Evolutionary conservation across 1,140 invertebrate genomes (phyloP).

Genomic region (Conopomorpha cramerella): DNA sequence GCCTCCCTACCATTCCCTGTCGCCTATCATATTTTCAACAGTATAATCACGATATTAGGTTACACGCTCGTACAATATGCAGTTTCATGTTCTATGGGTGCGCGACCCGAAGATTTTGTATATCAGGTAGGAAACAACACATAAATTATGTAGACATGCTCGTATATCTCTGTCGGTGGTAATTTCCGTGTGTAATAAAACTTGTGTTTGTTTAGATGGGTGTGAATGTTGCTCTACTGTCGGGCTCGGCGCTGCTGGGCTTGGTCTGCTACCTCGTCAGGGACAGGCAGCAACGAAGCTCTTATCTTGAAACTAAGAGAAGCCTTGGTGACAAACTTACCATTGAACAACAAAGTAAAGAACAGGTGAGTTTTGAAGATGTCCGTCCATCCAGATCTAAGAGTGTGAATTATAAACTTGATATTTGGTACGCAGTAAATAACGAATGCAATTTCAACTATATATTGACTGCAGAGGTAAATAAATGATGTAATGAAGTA

Average conservation of each 20-base stretch:
- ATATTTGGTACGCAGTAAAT: too few relatives aligned
- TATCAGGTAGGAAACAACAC: constrained; percentile 61
- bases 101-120: constrained; percentile 44
- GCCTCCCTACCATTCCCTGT: constrained; percentile 79
- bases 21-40: constrained; percentile 45
- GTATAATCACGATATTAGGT: constrained; percentile 23
- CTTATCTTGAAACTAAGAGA: constrained; percentile 89
- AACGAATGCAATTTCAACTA: too few relatives aligned
- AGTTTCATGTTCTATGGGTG: constrained; percentile 25
- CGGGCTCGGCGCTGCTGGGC: constrained; percentile 75
- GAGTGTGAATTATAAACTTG: neutral
- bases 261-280: constrained; percentile 79
- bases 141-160: too few relatives aligned
- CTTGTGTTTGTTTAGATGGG: neutral
- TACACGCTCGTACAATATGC: constrained; percentile 43
- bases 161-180: too few relatives aligned
- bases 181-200: too few relatives aligned
- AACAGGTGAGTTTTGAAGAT: constrained; percentile 73
- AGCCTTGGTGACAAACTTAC: constrained; percentile 89
- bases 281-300: constrained; percentile 84
- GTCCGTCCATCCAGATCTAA: constrained; percentile 1
- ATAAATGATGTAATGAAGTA: too few relatives aligned
- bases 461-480: too few relatives aligned
- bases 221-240: constrained; percentile 59
- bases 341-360: constrained; percentile 90